Evolutionary conservation across 2,113 vertebrate species (phyloP).

Genomic region (Astatoreochromis straeleni): DNA sequence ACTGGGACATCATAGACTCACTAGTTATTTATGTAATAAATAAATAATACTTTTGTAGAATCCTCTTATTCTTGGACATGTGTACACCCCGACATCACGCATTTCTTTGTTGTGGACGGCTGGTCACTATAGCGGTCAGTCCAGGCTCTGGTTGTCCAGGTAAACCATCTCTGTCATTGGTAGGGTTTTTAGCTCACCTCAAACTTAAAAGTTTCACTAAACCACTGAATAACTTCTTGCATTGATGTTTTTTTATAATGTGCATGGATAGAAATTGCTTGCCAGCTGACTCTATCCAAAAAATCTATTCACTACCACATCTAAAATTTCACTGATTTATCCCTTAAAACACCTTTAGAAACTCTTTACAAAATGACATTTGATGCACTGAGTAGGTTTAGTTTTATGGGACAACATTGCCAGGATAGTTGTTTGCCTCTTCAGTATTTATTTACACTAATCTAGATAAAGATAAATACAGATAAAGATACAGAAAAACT

Average conservation of each 20-base stretch:
- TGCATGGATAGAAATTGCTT: background rate
- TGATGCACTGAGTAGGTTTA: background rate
- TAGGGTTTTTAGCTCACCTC: fast-evolving
- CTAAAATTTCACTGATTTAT: background rate
- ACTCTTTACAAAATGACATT: background rate
- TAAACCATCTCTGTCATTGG: background rate
- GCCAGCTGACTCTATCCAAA: background rate
- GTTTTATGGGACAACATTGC: background rate
- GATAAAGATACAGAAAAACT: background rate
- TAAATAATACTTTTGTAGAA: background rate
- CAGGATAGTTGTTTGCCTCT: fast-evolving
- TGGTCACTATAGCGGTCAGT: background rate
- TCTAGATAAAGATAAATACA: background rate
- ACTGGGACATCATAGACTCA: background rate
- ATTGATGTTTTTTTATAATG: background rate
- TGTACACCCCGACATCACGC: background rate
- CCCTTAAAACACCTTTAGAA: background rate
- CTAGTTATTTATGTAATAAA: fast-evolving
- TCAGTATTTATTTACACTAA: fast-evolving
- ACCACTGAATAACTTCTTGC: background rate
- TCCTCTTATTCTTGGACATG: background rate
- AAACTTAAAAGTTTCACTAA: background rate
- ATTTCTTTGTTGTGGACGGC: background rate
- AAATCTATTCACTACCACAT: background rate
- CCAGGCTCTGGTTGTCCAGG: background rate